Conservation (phyloP, 2,888 invertebrate genomes). For the Limnephilus rhombicus region DNA sequence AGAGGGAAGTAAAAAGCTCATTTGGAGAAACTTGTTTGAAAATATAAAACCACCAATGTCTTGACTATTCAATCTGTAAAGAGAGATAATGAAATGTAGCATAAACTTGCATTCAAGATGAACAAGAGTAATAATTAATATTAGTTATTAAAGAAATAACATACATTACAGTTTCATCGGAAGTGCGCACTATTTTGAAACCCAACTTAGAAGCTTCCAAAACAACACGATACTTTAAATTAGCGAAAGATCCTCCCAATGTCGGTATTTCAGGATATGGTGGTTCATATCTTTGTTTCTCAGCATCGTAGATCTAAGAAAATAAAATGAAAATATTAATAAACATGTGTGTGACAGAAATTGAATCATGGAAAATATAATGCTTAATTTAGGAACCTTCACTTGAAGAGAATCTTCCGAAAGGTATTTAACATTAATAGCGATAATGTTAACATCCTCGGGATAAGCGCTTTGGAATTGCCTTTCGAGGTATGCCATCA, state of each 20-base stretch:
- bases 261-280: constrained; percentile 81
- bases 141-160: constrained; percentile 67
- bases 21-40: constrained; percentile 86
- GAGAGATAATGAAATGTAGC: background rate
- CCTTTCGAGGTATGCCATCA: constrained; percentile 78
- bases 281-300: constrained; percentile 81
- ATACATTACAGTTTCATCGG: constrained; percentile 78
- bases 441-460: constrained; percentile 79
- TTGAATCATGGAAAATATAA: background rate
- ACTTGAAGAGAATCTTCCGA: constrained; percentile 81
- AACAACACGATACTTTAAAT: constrained; percentile 78
- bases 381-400: constrained; percentile 76
- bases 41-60: constrained; percentile 83
- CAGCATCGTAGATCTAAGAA: constrained; percentile 76
- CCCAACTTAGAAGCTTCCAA: constrained; percentile 79
- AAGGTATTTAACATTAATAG: constrained; percentile 81
- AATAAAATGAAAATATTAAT: constrained; percentile 4
- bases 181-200: constrained; percentile 80
- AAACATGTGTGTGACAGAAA: constrained; percentile 22
- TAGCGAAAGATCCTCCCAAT: constrained; percentile 74
- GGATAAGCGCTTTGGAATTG: constrained; percentile 81
- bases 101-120: background rate
- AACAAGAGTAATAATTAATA: background rate
- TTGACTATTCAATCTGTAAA: constrained; percentile 82
- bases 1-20: constrained; percentile 81